Conservation (phyloP, 2,113 vertebrate genomes). For the Vulpes ferrilata region DNA sequence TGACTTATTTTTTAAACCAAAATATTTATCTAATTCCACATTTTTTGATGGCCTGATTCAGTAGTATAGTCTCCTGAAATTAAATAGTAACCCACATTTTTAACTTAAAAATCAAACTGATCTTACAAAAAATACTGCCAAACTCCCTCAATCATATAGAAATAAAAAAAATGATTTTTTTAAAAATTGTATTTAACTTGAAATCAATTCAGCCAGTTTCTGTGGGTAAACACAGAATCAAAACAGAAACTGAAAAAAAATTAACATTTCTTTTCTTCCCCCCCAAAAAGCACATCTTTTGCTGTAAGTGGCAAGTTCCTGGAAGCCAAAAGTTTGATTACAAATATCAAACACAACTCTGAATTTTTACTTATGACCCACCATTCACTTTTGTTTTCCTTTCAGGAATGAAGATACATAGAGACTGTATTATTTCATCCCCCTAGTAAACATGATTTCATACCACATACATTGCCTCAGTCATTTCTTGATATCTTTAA, state of each 20-base stretch:
- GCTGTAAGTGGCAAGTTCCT: background rate
- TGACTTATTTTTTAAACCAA: background rate
- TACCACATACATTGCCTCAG: background rate
- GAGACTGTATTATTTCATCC: background rate
- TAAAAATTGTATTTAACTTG: background rate
- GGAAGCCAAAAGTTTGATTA: background rate
- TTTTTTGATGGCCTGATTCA: background rate
- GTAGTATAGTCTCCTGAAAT: background rate
- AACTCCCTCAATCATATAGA: background rate
- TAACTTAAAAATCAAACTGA: background rate
- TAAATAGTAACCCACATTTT: background rate
- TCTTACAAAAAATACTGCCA: background rate
- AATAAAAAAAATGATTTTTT: background rate
- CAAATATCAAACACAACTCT: background rate
- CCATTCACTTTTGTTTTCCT: background rate
- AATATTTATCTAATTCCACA: background rate
- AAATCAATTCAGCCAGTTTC: background rate
- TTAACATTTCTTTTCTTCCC: background rate
- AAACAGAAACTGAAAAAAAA: background rate
- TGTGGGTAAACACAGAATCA: background rate
- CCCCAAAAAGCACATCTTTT: background rate
- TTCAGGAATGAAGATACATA: background rate
- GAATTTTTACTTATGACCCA: background rate
- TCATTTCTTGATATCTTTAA: constrained; percentile 14
- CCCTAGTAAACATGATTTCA: background rate